Base-by-base conservation (phyloP, 1,140 invertebrate genomes). In the Meteorus sp. region DNA sequence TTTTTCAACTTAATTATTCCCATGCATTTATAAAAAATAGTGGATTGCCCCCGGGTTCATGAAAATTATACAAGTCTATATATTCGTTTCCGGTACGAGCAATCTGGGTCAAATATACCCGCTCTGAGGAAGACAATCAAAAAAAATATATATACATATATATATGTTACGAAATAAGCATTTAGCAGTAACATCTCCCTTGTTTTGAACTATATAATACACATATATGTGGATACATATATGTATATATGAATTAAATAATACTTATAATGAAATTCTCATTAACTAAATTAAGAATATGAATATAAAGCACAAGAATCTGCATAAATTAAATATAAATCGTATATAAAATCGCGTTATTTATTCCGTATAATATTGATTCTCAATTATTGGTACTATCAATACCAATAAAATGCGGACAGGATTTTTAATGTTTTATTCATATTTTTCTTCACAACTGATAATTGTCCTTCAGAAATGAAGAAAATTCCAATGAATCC, bases 121-220 rank as follows among this genome's bases (percentile, higher is more conserved):
- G 68, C 71, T 73, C 73, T 71, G 71, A 79, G 68, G 70, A 79
- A 76, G 78, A 80, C 78, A 80, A 80, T 80, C 78, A 58, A 58
- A 50, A 51, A 80, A 77, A 79, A 78, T n/a, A n/a, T n/a, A n/a
- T n/a, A n/a, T n/a, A n/a, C n/a, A n/a, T n/a, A n/a, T n/a, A n/a
- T n/a, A n/a, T n/a, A 77, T 80, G 74, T 79, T 79, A 74, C 69
- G 23, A 27, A 37, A 53, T 53, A 63, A 59, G 57, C 23, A 60
- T 55, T 51, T 41, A 47, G 60, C 52, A 50, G 71, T 76, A 76
- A 79, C 74, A 77, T 78, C 79, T 76, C 75, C 25, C 72, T 79
- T 80, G 75, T 78, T 78, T 77, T 65, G 78, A 75, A 76, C 74
- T 67, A 48, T 73, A 73, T 19, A 57, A 64, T 60, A 41, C 60